Evolutionary conservation across 2,888 invertebrate species (phyloP), one percentile per base, ranked within the genome.

Genomic region (Melinaea menophilus): DNA sequence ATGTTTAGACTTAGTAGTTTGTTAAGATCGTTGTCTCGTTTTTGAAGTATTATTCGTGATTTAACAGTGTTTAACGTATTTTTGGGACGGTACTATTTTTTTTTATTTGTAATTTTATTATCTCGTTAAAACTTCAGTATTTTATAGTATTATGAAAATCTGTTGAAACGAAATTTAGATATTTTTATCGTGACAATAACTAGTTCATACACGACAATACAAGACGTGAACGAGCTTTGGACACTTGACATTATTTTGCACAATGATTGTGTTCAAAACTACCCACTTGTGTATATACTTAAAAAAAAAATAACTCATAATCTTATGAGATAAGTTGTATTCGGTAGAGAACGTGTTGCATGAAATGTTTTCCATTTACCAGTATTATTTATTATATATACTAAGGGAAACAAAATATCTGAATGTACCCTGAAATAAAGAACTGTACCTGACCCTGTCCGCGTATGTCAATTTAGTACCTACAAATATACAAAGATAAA

Each of bases 111-210:
- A 65, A 66, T 56, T 70, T 66, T 63, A 57, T 61, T 65, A 67
- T 65, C 61, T 64, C 64, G 71, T 70, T 69, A 66, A 61, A 71
- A 65, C 71, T 69, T 74, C 73, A 72, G 65, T 74, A 69, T 69
- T 69, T 68, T 73, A 65, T 56, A 62, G 55, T 58, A 62, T 73
- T 73, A 70, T 74, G 72, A 58, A 71, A 67, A 71, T 68, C 59
- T 69, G 59, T 68, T 61, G 70, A 69, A 72, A 68, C 75, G 75
- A 75, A 70, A 73, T 72, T 73, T 78, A 77, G 71, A 63, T 79
- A 77, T 72, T 76, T 80, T 82, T 73, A 76, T 81, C 82, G 81
- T 86, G 90, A 90, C 90, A 90, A 90, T 90, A 90, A 90, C 80
- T 85, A 86, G 80, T 79, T 82, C 84, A 82, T 86, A 84, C 75